These are phyloP conservation scores for Rhagologus leucostigma DNA, from an alignment of 2,113 vertebrate species.

Conservation along the genomic window DNA sequence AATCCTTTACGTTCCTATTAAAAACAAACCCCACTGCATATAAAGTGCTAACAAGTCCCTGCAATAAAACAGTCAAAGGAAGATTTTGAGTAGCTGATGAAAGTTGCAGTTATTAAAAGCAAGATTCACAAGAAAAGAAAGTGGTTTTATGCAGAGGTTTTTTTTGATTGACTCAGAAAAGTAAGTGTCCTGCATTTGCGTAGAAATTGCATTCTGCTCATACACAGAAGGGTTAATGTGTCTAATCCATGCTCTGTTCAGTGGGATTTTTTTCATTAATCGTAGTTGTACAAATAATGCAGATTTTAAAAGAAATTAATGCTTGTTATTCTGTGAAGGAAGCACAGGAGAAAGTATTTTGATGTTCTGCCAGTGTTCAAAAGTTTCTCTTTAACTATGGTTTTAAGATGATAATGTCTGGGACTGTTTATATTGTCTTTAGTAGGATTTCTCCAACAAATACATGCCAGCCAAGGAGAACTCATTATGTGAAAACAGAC, in stretches of 20 bases:
- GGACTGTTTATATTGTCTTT: background rate
- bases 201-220: background rate
- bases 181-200: background rate
- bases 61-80: background rate
- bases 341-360: background rate
- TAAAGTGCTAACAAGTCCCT: background rate
- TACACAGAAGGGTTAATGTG: background rate
- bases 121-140: background rate
- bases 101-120: background rate
- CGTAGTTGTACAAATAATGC: background rate
- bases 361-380: background rate
- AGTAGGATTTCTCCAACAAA: background rate
- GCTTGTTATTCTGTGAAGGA: background rate
- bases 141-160: background rate
- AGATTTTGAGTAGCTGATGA: background rate
- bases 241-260: background rate
- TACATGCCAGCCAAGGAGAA: background rate
- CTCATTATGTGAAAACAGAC: background rate
- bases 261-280: background rate
- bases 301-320: background rate
- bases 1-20: background rate
- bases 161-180: background rate
- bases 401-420: background rate
- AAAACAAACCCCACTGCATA: background rate
- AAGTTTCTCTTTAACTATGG: background rate